Base-by-base conservation (phyloP, 92 coral and sea anemone genomes). In the Scolanthus callimorphus region DNA sequence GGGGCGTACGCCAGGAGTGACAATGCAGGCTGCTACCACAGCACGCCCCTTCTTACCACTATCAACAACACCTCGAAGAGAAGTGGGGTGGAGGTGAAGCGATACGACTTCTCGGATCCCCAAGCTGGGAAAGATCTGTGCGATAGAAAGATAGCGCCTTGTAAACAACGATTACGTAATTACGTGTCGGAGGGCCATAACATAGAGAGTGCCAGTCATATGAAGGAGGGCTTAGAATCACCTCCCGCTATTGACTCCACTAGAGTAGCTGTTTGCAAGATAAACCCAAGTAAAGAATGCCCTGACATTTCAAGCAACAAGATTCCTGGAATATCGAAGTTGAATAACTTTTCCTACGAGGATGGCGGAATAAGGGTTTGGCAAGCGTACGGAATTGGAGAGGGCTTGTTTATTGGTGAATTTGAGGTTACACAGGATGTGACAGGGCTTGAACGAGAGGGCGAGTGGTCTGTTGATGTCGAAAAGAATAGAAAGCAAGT, bases 21-120 rank as follows among this genome's bases (percentile, higher is more conserved):
- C 26, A 77, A 77, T 55, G 71, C 71, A 6, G 77, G 77, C 13
- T 77, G 83, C 57, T 77, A 68, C 51, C 83, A 68, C 31, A 51
- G 63, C 27, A 23, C 12, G 22, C 49, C 59, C 17, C 83, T 77
- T 11, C 59, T 77, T 76, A 47, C 71, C n/a, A 77, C 83, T 24
- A 60, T 77, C 20, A 57, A 66, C 29, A 20, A 57, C 26, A 37
- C 53, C 8, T 66, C 71, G 52, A 59, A 25, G 25, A n/a, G 71
- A 17, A 24, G 61, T 11, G 77, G 72, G 15, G 53, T 77, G 13
- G 76, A 67, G 26, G 70, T 67, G 2, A 61, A 69, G 21, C 50
- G 73, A 12, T 69, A 55, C 31, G 77, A 69, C 56, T 61, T 69
- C 47, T 77, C 71, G 25, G 84, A 69, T 49, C 70, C 76, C 2